Conservation (phyloP, 2,888 invertebrate genomes). For the Tipula unca region DNA sequence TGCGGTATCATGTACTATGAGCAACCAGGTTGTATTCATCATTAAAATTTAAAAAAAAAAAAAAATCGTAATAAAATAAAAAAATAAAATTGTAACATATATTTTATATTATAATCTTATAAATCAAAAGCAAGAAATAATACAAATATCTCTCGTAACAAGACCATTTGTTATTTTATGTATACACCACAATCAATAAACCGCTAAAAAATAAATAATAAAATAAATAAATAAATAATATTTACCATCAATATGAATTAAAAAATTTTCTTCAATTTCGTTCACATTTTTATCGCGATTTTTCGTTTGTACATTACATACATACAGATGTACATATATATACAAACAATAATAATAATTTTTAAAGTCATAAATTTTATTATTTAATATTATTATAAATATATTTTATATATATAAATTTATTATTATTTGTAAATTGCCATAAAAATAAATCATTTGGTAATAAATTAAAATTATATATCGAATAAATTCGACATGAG, state of each 20-base stretch:
- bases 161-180: neutral
- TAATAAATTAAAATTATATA: conserved; percentile 14
- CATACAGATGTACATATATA: neutral
- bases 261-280: neutral
- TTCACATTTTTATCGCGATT: neutral
- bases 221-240: neutral
- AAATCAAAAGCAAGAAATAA: neutral
- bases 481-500: conserved; percentile 14
- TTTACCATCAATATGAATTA: neutral
- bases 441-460: conserved; percentile 14
- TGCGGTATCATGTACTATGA: neutral
- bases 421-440: conserved; percentile 14
- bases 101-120: neutral
- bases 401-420: neutral
- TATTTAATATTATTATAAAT: neutral
- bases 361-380: conserved; percentile 8
- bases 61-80: neutral
- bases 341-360: neutral
- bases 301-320: neutral
- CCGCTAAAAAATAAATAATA: neutral
- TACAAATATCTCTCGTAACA: neutral
- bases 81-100: neutral
- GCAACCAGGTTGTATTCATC: neutral
- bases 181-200: neutral
- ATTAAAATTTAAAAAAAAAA: too few relatives aligned